Base-by-base conservation (phyloP, 2,888 invertebrate genomes). In the Parochlus steinenii region DNA sequence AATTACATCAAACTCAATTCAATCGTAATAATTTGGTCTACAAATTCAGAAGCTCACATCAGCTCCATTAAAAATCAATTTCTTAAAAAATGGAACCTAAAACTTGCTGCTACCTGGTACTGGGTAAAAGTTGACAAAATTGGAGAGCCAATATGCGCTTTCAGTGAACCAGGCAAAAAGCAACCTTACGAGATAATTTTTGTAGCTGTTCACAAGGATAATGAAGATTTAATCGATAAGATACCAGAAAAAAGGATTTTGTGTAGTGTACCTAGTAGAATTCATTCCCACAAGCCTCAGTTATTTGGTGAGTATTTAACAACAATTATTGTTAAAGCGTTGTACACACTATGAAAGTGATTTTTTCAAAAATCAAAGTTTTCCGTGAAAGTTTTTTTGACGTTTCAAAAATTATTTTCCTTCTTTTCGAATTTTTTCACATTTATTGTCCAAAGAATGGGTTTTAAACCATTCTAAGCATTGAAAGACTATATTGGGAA, bases 231-330 rank as follows among this genome's bases (percentile, higher is more conserved):
- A 28, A 6, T 15, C 12, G 5, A 20, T 5, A 10, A 24, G 23
- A 7, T 18, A 20, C 4, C 15, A 15, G 19, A 17, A 12, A 22
- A 28, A 6, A 2, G 4, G 2, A 6, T 28, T 10, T 53, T 93
- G 36, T 57, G 83, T 12, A 89, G 89, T 55, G 65, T 89, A 15
- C 93, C 95, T 1, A 90, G 90, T 60, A 77, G 82, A 11, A 65
- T 93, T 39, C 93, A 95, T 59, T 95, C 95, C 0, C 89, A 92
- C 54, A 97, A 97, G 58, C 93, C 93, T 25, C 90, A 92, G 1
- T 58, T 95, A 36, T 49, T 66, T 45, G 74, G 79, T 71, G 64
- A 62, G 52, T 42, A 51, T 41, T 3, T 40, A 44, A 8, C n/a
- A n/a, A n/a, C n/a, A n/a, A n/a, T n/a, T n/a, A n/a, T n/a, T n/a